A percentile compares a stretch with the other conserved stretches of the same genome.
phyloP scores from a whole-genome alignment of 2,888 invertebrate genomes.

The Steinernema carpocapsae region DNA sequence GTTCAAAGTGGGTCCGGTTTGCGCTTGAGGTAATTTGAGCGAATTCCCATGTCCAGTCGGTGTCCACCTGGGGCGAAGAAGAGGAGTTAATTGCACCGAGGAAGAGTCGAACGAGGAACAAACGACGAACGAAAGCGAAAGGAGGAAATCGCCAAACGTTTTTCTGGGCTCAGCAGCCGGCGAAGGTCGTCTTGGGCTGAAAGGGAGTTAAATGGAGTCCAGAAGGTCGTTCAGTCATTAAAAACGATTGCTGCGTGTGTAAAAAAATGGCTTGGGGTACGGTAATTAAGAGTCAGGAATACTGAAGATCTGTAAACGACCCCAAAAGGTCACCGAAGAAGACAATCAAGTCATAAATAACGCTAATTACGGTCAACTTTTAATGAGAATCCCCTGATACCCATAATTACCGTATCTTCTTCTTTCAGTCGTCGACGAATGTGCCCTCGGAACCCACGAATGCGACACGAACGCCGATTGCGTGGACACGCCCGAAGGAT shows the following conservation, averaged over 20 bases:
- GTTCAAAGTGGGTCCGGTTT: not conserved
- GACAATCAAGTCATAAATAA: too few relatives aligned
- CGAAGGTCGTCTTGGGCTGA: not conserved
- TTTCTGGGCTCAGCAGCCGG: not conserved
- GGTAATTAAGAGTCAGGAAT: too few relatives aligned
- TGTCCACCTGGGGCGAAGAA: too few relatives aligned
- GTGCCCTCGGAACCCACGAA: slow-evolving; percentile 64
- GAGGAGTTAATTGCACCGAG: too few relatives aligned
- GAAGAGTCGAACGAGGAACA: slow-evolving; percentile 15
- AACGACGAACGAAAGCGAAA: slow-evolving; percentile 18
- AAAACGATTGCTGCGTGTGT: not conserved
- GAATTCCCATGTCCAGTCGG: not conserved
- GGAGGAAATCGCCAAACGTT: not conserved
- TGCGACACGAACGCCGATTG: slow-evolving; percentile 68
- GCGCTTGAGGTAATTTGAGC: not conserved
- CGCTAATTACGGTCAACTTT: too few relatives aligned
- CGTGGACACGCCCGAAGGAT: slow-evolving; percentile 64
- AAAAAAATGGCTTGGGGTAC: not conserved
- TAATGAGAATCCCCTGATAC: too few relatives aligned
- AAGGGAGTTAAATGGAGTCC: not conserved
- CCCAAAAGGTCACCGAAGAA: too few relatives aligned
- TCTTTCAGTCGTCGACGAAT: slow-evolving; percentile 68
- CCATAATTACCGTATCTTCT: too few relatives aligned
- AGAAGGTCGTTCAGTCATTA: too few relatives aligned
- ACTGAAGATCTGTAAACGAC: too few relatives aligned